Conservation (phyloP, 2,113 vertebrate genomes). For the Rhynchomys soricoides region DNA sequence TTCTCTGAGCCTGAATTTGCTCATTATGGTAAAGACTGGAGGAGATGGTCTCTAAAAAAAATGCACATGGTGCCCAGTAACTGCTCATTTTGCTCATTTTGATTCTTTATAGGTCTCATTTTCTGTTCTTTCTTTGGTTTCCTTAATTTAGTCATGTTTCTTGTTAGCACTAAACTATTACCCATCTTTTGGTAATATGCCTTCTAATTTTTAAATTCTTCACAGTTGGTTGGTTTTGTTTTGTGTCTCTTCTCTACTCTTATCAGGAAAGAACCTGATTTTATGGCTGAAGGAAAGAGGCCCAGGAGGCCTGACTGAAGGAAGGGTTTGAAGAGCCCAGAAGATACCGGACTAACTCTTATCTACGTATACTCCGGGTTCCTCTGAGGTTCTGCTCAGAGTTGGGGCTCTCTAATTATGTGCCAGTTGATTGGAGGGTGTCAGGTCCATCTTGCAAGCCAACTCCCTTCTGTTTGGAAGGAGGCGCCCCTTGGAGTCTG, state of each 20-base stretch:
- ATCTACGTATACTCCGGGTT: neutral
- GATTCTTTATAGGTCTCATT: neutral
- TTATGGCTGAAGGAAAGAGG: neutral
- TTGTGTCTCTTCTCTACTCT: neutral
- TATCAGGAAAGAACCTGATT: neutral
- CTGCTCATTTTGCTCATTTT: neutral
- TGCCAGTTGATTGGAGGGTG: neutral
- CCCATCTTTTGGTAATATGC: neutral
- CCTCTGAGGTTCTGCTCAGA: neutral
- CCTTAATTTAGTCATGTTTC: conserved; percentile 18
- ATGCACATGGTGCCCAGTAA: neutral
- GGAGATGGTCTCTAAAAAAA: neutral
- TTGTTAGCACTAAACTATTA: conserved; percentile 12
- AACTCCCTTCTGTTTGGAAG: conserved; percentile 46
- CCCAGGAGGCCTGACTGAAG: neutral
- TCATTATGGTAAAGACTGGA: neutral
- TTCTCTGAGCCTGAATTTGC: neutral
- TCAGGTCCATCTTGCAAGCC: neutral
- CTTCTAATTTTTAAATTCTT: conserved; percentile 50
- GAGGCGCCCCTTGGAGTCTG: conserved; percentile 48
- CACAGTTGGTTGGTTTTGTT: neutral
- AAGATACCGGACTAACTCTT: no score
- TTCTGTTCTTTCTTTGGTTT: neutral
- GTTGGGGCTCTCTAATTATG: neutral
- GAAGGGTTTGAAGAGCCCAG: neutral